Evolutionary conservation across 2,888 invertebrate species (phyloP), one percentile per base, ranked within the genome.

Genomic region (Polietes domitor): DNA sequence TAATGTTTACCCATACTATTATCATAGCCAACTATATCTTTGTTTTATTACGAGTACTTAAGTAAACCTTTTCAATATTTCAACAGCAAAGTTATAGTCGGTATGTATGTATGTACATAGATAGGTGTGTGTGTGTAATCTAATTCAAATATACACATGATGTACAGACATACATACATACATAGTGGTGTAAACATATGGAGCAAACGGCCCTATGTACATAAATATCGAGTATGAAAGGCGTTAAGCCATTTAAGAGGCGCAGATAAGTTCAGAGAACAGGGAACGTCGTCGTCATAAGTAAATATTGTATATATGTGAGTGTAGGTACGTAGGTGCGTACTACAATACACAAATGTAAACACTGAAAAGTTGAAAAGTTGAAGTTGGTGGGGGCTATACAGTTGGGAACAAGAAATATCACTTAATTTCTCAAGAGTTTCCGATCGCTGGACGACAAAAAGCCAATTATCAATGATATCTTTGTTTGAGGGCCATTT

Each of bases 1-100:
- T 21, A 12, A n/a, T 72, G 50, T 72, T 72, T 72, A 72, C 72
- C 55, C 10, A 32, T 19, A 19, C 17, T 55, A 37, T 72, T 72
- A 72, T 72, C 50, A 71, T 53, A 9, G 15, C 21, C 37, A 53
- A 32, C 53, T 72, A 72, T 72, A 72, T 72, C 55, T 72, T 72
- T 43, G 24, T 41, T 68, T 43, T 21, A 43, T 9, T 3, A 68
- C 41, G 37, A 72, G 72, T 26, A 53, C 53, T 53, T 55, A 32
- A 72, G 53, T 72, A 24, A 72, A 72, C 53, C 53, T 28, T 24
- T 65, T 9, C 10, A 28, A 32, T 50, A 26, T 41, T 26, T 21
- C 41, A 9, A 41, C 65, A 17, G 19, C 19, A 24, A 12, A 63
- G 17, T 10, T 5, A 21, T n/a, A n/a, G n/a, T n/a, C n/a, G n/a